Conservation (phyloP, 2,113 vertebrate species). For the Gila orcuttii region DNA sequence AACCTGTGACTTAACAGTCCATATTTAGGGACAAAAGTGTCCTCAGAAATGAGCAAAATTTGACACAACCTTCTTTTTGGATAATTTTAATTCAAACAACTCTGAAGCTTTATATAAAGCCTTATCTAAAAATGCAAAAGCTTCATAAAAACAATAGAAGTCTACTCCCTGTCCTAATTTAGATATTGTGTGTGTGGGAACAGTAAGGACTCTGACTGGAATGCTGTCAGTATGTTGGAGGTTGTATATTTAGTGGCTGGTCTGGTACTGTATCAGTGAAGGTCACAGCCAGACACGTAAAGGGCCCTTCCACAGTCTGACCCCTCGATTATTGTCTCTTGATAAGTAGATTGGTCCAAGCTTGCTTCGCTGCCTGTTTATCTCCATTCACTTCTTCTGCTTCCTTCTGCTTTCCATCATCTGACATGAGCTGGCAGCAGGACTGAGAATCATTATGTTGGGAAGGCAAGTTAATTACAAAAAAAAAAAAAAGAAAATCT, state of each 20-base stretch:
- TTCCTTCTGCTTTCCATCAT: constrained; percentile 35
- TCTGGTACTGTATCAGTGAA: constrained; percentile 43
- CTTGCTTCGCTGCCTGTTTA: constrained; percentile 19
- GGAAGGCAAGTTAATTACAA: not conserved
- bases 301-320: constrained; percentile 30
- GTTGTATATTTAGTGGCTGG: constrained; percentile 43
- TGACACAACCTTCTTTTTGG: not conserved
- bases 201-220: not conserved
- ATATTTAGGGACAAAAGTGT: not conserved
- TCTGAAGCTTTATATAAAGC: not conserved
- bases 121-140: not conserved
- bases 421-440: constrained; percentile 17
- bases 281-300: constrained; percentile 29
- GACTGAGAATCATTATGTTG: not conserved
- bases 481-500: not conserved
- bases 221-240: constrained; percentile 31
- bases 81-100: not conserved
- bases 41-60: not conserved
- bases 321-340: constrained; percentile 31
- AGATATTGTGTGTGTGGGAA: constrained; percentile 22
- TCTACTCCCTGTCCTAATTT: not conserved
- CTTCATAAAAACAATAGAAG: not conserved
- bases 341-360: constrained; percentile 30
- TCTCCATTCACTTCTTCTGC: constrained; percentile 3
- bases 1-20: not conserved